A percentile compares a stretch with the other conserved stretches of the same genome.
Evolutionary conservation across 2,888 invertebrate species (phyloP).

Genomic region (Aplocera efformata): DNA sequence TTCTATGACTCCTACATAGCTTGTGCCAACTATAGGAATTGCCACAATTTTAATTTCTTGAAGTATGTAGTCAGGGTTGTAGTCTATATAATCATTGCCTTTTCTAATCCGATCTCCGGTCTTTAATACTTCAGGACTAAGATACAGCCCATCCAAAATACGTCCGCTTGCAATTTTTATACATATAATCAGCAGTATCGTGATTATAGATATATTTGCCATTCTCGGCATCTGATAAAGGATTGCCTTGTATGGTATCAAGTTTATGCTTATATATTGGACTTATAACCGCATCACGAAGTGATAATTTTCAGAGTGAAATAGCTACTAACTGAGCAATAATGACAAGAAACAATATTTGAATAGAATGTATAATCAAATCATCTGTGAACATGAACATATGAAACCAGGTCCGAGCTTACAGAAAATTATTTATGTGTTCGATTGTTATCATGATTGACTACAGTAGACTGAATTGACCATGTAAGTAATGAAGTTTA

Average conservation of each 20-base stretch:
- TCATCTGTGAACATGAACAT: constrained; percentile 1
- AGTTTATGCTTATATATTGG: constrained; percentile 9
- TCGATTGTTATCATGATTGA: too few species aligned
- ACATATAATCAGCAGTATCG: constrained; percentile 38
- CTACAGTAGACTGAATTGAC: too few species aligned
- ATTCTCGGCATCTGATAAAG: constrained; percentile 34
- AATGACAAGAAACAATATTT: constrained; percentile 22
- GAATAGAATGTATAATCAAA: constrained; percentile 6
- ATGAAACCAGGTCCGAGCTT: too few species aligned
- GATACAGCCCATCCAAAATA: constrained; percentile 43
- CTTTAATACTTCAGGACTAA: constrained; percentile 58
- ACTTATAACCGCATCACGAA: constrained; percentile 9
- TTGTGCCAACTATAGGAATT: constrained; percentile 18
- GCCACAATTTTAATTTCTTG: constrained; percentile 23
- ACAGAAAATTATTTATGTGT: too few species aligned
- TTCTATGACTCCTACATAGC: constrained; percentile 16
- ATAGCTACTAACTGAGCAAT: not conserved
- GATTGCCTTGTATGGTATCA: constrained; percentile 21
- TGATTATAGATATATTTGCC: constrained; percentile 41
- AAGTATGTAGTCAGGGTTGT: constrained; percentile 41
- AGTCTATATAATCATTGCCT: constrained; percentile 61
- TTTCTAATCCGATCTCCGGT: constrained; percentile 37
- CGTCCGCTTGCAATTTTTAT: constrained; percentile 33
- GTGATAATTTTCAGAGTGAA: constrained; percentile 33
- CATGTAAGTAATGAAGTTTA: too few species aligned